Evolutionary conservation across 2,797 vertebrate species (phyloP).

Genomic region (Myotis planiceps): DNA sequence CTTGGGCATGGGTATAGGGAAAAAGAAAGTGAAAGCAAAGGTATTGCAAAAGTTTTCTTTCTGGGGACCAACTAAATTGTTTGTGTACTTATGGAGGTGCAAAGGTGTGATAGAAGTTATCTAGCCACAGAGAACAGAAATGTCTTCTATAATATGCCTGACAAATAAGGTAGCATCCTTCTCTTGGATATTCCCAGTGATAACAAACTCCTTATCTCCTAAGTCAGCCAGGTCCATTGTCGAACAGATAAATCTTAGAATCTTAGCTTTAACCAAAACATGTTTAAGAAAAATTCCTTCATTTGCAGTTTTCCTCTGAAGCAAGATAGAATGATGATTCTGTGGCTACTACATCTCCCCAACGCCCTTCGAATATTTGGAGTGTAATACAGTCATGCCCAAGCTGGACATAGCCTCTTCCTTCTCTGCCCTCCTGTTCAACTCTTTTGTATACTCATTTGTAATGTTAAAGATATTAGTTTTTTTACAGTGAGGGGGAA

Average conservation of each 20-base stretch:
- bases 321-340: neutral
- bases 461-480: neutral
- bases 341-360: neutral
- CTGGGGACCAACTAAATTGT: neutral
- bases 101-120: neutral
- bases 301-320: neutral
- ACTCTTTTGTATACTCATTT: constrained; percentile 10
- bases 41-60: neutral
- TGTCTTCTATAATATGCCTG: neutral
- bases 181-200: neutral
- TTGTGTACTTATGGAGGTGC: neutral
- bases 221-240: neutral
- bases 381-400: neutral
- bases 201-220: neutral
- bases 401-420: neutral
- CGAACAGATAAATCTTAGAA: neutral
- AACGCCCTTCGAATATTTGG: constrained; percentile 5
- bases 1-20: neutral
- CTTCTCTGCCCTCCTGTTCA: neutral
- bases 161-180: neutral
- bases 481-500: neutral
- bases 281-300: neutral
- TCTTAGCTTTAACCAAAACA: constrained; percentile 15
- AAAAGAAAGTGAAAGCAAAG: neutral
- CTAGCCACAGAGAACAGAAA: neutral